Base-by-base conservation (phyloP, 92 coral and sea anemone genomes). In the Epizoanthus illoricatus region DNA sequence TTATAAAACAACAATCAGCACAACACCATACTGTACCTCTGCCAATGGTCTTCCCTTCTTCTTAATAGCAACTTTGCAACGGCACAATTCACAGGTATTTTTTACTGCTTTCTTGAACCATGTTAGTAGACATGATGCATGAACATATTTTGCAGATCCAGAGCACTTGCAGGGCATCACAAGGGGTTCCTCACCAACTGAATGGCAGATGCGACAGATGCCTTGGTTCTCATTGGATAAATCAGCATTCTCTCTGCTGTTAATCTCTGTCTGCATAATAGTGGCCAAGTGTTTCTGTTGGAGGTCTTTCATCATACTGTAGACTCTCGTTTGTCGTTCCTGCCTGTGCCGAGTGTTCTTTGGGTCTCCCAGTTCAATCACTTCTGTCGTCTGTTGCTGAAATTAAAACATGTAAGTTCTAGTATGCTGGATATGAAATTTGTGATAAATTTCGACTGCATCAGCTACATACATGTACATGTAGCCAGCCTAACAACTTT, bases 101-200 rank as follows among this genome's bases (percentile, higher is more conserved):
- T 91, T 94, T 61, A 94, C 96, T 55, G 95, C 95, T 45, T 87
- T 91, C 66, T 91, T 94, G 84, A 94, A 91, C 98, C 98, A 94
- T 3, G 98, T 94, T 36, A 94, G 61, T 39, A 94, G 89, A 74
- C 98, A 94, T 9, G 92, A 68, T 10, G 98, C 98, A 90, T 94
- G 98, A 7, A 94, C 98, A 86, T 84, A 90, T 74, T 87, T 92
- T 0, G 98, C 96, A 0, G 98, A 94, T 9, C 96, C 98, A 57
- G 96, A 89, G 61, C 98, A 94, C 47, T 90, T 87, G 72, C 98
- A 94, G 5, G 98, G 98, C 7, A 96, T 94, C 3, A 94, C 94
- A 18, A 94, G 88, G 33, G 92, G 90, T 49, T 94, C 98, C 10
- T 94, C 98, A 4, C 98, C 98, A 6, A 88, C 83, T 3, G 96